Conservation (phyloP, 2,113 vertebrate genomes). For the Pogonocichla stellata region DNA sequence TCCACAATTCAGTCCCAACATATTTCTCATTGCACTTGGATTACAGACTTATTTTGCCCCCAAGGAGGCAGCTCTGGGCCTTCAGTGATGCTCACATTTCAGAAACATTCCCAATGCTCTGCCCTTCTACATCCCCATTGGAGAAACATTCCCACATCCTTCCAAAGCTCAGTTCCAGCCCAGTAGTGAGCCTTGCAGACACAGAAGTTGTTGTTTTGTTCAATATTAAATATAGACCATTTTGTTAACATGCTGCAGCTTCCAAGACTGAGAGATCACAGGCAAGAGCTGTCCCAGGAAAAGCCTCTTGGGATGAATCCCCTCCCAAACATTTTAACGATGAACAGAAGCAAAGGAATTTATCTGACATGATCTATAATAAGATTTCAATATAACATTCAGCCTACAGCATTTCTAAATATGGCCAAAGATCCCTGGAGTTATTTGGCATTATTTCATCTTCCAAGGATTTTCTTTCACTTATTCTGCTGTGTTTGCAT, state of each 20-base stretch:
- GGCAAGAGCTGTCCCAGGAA: slow-evolving; percentile 38
- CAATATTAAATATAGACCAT: slow-evolving; percentile 28
- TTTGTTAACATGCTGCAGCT: slow-evolving; percentile 43
- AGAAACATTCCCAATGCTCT: not conserved
- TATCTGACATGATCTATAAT: slow-evolving; percentile 56
- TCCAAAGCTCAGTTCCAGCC: not conserved
- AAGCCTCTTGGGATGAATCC: slow-evolving; percentile 49
- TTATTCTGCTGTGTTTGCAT: slow-evolving; percentile 55
- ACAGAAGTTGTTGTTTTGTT: slow-evolving; percentile 27
- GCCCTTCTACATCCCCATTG: not conserved
- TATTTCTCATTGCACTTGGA: not conserved
- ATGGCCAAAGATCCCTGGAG: slow-evolving; percentile 58
- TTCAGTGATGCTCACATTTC: not conserved
- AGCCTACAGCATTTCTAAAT: slow-evolving; percentile 68
- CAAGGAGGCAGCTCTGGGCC: not conserved
- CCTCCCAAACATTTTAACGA: slow-evolving; percentile 46
- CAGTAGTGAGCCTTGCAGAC: not conserved
- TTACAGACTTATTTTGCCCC: not conserved
- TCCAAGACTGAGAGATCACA: slow-evolving; percentile 58
- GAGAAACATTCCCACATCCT: not conserved
- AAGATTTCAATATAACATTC: slow-evolving; percentile 61
- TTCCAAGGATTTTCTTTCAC: slow-evolving; percentile 52
- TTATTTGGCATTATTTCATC: slow-evolving; percentile 64
- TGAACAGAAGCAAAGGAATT: slow-evolving; percentile 54
- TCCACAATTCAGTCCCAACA: not conserved